phyloP scores from a whole-genome alignment of 2,797 vertebrate species.

The Sorex maritimensis region DNA sequence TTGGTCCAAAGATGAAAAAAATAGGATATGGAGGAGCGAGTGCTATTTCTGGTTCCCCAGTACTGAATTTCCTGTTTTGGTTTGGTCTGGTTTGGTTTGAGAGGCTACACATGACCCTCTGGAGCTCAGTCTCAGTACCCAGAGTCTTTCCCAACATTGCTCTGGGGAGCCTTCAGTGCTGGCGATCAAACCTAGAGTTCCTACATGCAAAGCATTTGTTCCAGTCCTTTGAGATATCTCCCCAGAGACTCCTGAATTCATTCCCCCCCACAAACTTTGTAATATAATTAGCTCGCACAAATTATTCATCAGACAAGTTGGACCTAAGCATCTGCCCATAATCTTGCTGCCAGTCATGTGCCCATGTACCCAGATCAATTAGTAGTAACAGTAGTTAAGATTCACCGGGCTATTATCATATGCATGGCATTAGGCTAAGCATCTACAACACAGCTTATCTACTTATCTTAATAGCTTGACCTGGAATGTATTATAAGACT shows the following conservation, averaged over 20 bases:
- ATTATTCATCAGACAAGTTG: constrained; percentile 43
- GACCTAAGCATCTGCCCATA: background rate
- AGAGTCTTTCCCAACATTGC: too few species aligned
- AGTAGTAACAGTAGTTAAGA: background rate
- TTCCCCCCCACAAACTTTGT: background rate
- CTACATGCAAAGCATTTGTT: too few species aligned
- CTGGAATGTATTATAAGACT: background rate
- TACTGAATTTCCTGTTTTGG: too few species aligned
- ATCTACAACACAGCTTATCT: background rate
- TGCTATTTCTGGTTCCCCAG: background rate
- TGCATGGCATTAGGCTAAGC: background rate
- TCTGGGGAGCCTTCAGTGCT: too few species aligned
- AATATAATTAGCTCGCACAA: constrained; percentile 60
- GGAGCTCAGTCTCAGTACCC: too few species aligned
- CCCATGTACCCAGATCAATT: background rate
- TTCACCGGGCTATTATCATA: background rate
- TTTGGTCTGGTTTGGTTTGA: too few species aligned
- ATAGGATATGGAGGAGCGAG: background rate
- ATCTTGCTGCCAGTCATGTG: background rate
- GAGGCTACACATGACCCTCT: too few species aligned
- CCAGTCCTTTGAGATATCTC: too few species aligned
- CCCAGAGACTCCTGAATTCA: too few species aligned
- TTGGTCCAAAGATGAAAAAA: background rate
- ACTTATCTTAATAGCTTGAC: background rate
- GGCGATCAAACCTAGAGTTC: too few species aligned